Evolutionary conservation across 2,797 vertebrate genomes (phyloP), one percentile per base, ranked within the genome.

Genomic region (Oceanodroma leucorhoa): DNA sequence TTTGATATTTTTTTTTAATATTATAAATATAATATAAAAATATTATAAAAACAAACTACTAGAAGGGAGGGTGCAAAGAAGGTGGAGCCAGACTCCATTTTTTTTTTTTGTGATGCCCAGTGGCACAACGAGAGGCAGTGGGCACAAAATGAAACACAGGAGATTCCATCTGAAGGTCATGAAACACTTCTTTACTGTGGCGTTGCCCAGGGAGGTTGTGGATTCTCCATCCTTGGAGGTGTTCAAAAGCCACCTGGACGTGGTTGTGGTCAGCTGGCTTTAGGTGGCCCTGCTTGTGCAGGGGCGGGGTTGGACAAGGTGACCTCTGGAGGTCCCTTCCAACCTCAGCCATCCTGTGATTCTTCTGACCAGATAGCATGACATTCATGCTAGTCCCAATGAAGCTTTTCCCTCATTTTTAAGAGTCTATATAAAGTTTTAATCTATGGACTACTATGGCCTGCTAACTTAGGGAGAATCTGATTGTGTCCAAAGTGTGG

Each of bases 341-440:
- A 82, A 9, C 20, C 16, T 75, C 40, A 27, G 29, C 30, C 7
- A 19, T 36, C 26, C 53, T 19, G 0, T 0, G 0, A 7, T 38
- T 89, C 55, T 80, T 83, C 57, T 77, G 85, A 75, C 82, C 48
- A 50, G 11, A 10, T 3, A 55, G 41, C 30, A 15, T 67, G 70
- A 87, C 67, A 70, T 53, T 79, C 19, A 26, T 11, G 19, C 51
- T 93, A 79, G 73, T 72, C 54, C 55, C 9, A n/a, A 32, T 58
- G 83, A 93, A 90, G 77, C 57, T 92, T 51, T 94, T 79, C 34
- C 60, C 87, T 94, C 67, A 46, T 80, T 95, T 97, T 94, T 83
- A 65, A 84, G 71, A 88, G 71, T 70, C 80, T 45, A 32, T 69
- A 10, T 73, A 83, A 83, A 90, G 69, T 94, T 89, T 89, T 92